A percentile compares a stretch with the other conserved stretches of the same genome.
Evolutionary conservation across 2,113 vertebrate species (phyloP).

Genomic region (Nothoprocta pentlandii): DNA sequence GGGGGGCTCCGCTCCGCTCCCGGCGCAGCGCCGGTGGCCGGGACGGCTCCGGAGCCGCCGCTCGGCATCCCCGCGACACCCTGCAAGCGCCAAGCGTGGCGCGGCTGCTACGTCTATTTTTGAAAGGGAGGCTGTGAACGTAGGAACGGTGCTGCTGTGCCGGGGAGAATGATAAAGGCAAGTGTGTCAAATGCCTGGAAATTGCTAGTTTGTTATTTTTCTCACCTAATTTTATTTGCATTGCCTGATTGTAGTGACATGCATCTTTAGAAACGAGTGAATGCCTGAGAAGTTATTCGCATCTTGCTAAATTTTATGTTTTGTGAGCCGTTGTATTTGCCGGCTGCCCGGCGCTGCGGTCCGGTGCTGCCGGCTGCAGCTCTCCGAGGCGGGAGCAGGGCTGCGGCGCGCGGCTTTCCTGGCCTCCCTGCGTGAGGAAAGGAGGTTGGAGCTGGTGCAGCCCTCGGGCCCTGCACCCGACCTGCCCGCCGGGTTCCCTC

Average conservation of each 20-base stretch:
- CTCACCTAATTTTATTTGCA: slow-evolving; percentile 76
- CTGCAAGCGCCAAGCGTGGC: slow-evolving; percentile 70
- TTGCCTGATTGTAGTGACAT: slow-evolving; percentile 66
- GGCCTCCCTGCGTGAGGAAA: not conserved
- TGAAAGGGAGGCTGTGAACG: slow-evolving; percentile 76
- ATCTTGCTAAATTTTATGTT: slow-evolving; percentile 30
- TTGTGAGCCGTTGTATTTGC: not conserved
- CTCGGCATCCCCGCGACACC: slow-evolving; percentile 72
- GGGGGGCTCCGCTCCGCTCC: too few species aligned
- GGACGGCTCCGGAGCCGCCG: slow-evolving; percentile 67
- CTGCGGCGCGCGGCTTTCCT: not conserved
- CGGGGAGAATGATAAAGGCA: slow-evolving; percentile 72
- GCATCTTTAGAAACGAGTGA: slow-evolving; percentile 38
- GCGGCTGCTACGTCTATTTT: slow-evolving; percentile 77
- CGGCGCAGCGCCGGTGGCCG: slow-evolving; percentile 64
- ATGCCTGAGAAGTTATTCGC: slow-evolving; percentile 57
- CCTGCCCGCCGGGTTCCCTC: not conserved
- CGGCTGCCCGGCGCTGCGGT: not conserved
- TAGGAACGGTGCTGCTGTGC: slow-evolving; percentile 73
- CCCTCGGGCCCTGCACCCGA: not conserved
- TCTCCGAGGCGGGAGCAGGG: not conserved
- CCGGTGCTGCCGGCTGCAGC: not conserved
- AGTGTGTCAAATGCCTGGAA: slow-evolving; percentile 73
- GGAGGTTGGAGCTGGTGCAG: not conserved
- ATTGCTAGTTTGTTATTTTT: slow-evolving; percentile 80